Evolutionary conservation across 2,888 invertebrate genomes (phyloP).

Genomic region (Meghimatium bilineatum): DNA sequence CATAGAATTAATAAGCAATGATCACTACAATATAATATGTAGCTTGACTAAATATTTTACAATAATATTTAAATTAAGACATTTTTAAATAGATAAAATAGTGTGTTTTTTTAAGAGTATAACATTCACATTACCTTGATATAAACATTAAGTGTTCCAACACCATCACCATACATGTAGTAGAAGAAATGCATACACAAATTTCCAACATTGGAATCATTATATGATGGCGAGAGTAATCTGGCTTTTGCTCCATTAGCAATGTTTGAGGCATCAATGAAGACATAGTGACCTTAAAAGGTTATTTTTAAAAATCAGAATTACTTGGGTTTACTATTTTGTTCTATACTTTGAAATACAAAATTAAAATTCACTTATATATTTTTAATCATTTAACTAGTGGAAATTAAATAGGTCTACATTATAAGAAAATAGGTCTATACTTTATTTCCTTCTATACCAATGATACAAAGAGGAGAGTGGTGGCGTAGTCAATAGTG

Average conservation of each 20-base stretch:
- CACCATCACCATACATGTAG: conserved; percentile 64
- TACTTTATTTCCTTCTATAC: too few relatives aligned
- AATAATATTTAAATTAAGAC: background rate
- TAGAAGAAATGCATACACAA: conserved; percentile 70
- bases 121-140: conserved; percentile 50
- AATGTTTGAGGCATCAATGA: conserved; percentile 33
- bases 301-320: background rate
- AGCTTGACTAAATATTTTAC: too few relatives aligned
- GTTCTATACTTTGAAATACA: background rate
- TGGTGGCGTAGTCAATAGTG: too few relatives aligned
- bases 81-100: background rate
- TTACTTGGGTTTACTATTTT: background rate
- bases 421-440: too few relatives aligned
- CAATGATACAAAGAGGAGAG: too few relatives aligned
- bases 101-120: background rate
- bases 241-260: conserved; percentile 37
- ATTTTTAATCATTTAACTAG: too few relatives aligned
- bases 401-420: too few relatives aligned
- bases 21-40: too few relatives aligned
- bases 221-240: conserved; percentile 39
- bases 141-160: conserved; percentile 50
- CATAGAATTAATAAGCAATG: too few relatives aligned
- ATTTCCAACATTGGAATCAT: conserved; percentile 7
- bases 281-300: conserved; percentile 39
- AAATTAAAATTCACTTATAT: background rate